These are phyloP conservation scores for Rhinolophus ferrumequinum DNA, from an alignment of 2,113 vertebrate genomes.

Conservation along the genomic window DNA sequence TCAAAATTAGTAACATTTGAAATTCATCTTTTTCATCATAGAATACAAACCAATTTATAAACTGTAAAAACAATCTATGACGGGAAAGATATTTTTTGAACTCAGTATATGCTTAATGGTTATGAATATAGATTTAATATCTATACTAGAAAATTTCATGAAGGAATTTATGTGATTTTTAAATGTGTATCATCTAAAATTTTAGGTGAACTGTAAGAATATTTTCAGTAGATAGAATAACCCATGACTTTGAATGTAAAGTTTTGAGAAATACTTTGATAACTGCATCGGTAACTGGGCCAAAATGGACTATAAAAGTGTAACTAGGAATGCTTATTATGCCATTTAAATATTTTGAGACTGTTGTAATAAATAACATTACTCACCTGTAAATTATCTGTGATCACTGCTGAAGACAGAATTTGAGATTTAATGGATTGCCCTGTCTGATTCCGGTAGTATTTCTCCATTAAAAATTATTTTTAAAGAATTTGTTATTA, in stretches of 20 bases:
- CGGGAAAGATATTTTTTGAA: not conserved
- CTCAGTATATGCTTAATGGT: not conserved
- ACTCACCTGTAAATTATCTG: not conserved
- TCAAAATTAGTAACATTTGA: slow-evolving; percentile 6
- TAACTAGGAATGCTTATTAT: not conserved
- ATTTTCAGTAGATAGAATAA: not conserved
- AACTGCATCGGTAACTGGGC: not conserved
- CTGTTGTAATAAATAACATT: not conserved
- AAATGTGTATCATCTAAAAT: not conserved
- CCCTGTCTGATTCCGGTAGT: not conserved
- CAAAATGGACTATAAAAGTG: not conserved
- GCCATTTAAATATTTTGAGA: not conserved
- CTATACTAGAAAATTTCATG: slow-evolving; percentile 2
- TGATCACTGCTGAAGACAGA: not conserved
- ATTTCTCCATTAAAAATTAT: slow-evolving; percentile 7
- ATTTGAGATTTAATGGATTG: not conserved
- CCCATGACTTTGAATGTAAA: not conserved
- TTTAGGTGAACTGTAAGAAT: not conserved
- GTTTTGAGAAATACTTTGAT: not conserved
- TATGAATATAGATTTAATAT: slow-evolving; percentile 19
- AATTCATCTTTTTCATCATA: slow-evolving; percentile 2
- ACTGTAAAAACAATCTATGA: not conserved
- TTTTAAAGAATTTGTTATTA: slow-evolving; percentile 24
- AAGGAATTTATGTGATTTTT: slow-evolving; percentile 19
- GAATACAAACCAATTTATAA: not conserved